phyloP scores from a whole-genome alignment of 2,797 vertebrate species.

The Helostoma temminkii region DNA sequence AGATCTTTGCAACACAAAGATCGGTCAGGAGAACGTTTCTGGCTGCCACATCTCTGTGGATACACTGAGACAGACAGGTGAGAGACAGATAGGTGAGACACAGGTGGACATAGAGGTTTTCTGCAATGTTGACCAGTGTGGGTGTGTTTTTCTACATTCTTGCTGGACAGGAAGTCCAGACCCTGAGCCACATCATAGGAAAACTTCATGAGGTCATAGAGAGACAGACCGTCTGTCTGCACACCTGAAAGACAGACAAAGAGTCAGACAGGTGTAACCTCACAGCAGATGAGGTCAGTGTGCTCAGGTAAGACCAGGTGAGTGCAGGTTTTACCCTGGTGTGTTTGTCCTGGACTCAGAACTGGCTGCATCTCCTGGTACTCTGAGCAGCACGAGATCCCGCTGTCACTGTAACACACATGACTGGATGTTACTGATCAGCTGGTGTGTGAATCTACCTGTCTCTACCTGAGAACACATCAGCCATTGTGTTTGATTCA shows the following conservation, averaged over 20 bases:
- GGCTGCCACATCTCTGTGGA: conserved; percentile 96
- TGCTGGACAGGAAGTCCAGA: conserved; percentile 75
- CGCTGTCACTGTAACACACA: conserved; percentile 86
- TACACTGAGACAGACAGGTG: conserved; percentile 84
- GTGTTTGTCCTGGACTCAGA: conserved; percentile 30
- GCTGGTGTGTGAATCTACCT: not conserved
- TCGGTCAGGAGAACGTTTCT: conserved; percentile 92
- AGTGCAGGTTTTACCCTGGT: conserved; percentile 31
- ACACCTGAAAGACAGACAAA: conserved; percentile 50
- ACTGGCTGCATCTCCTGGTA: conserved; percentile 88
- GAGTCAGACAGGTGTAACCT: not conserved
- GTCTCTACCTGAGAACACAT: not conserved
- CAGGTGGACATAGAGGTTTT: not conserved
- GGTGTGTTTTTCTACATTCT: conserved; percentile 67
- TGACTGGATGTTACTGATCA: conserved; percentile 1
- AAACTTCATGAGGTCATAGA: conserved; percentile 71
- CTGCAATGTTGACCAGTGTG: no score
- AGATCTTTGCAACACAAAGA: conserved; percentile 90
- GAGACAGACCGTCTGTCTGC: conserved; percentile 33
- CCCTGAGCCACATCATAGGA: conserved; percentile 76
- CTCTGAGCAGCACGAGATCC: conserved; percentile 88
- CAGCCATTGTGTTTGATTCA: no score
- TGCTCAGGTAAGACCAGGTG: not conserved
- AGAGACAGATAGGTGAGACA: not conserved
- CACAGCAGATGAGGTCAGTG: not conserved